These are phyloP conservation scores for Podarcis siculus DNA, from an alignment of 2,797 vertebrate species.

Conservation along the genomic window DNA sequence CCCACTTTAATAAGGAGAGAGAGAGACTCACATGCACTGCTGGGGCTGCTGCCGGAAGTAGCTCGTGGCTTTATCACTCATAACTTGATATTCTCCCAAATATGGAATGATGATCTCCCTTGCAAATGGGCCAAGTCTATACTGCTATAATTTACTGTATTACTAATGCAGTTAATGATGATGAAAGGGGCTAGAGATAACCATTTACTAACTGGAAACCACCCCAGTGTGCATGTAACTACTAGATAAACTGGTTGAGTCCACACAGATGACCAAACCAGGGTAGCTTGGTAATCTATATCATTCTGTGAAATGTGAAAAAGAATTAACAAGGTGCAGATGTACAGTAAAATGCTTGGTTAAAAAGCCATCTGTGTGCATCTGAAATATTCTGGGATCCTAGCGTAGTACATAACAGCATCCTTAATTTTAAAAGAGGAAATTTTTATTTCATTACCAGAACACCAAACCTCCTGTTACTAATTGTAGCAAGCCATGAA, in stretches of 20 bases:
- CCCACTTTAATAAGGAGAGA: not conserved
- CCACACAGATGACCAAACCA: not conserved
- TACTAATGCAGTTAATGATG: not conserved
- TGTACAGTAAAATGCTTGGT: too few relatives aligned
- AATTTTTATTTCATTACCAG: too few relatives aligned
- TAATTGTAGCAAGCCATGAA: too few relatives aligned
- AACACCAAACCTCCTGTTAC: too few relatives aligned
- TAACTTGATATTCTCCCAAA: not conserved
- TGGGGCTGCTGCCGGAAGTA: too few relatives aligned
- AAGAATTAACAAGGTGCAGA: too few relatives aligned
- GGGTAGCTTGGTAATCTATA: not conserved
- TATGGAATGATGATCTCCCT: not conserved
- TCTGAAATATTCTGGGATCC: too few relatives aligned
- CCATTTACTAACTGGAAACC: not conserved
- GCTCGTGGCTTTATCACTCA: not conserved
- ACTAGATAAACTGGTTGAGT: not conserved
- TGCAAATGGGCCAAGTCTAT: not conserved
- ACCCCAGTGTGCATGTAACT: not conserved
- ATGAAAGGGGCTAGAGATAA: not conserved
- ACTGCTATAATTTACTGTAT: not conserved
- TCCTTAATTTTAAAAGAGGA: too few relatives aligned
- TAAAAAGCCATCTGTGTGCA: too few relatives aligned
- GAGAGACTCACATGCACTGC: too few relatives aligned
- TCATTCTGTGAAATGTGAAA: not conserved
- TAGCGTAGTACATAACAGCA: too few relatives aligned